Evolutionary conservation across 1,140 invertebrate genomes (phyloP), one percentile per base, ranked within the genome.

Genomic region (Bathynomus jamesi): DNA sequence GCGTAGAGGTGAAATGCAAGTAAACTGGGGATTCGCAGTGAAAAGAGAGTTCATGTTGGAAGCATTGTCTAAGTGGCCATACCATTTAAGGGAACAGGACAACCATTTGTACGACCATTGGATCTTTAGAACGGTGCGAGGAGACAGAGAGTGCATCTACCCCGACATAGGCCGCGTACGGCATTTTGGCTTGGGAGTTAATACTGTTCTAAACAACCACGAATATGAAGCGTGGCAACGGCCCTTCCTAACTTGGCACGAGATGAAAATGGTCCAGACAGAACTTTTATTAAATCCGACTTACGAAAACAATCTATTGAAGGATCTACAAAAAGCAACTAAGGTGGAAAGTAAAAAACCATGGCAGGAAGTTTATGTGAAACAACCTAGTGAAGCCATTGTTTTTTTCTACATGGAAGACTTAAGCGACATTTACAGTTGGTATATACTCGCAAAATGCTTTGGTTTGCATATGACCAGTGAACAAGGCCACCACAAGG

Each of bases 1-100:
- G 25, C 62, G 61, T 10, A 30, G 75, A 66, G 72, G 72, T 8
- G 32, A 32, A n/a, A 29, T 24, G 17, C 75, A 76, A 63, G 69
- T 74, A 4, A 31, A 61, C 10, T 76, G 75, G 75, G 75, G 75
- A 4, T 76, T 70, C 25, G 75, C 71, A 0, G 46, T 76, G 2
- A 69, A 71, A n/a, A 32, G 65, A 8, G 32, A 61, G 7, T 73
- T 76, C n/a, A 53, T 73, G 11, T 8, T 32, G 25, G 75, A 76
- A 28, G 65, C 71, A 10, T 4, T 76, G 28, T 3, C n/a, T 24
- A 4, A 63, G 4, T 76, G 75, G 75, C 75, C 75, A 3, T 30
- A 4, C 3, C 32, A 30, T n/a, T 13, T 10, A 21, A 4, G 25
- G 4, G 27, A 29, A 8, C 32, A 40, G 27, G 69, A 65, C 17